Evolutionary conservation across 2,113 vertebrate genomes (phyloP).

Genomic region (Antigone vipio): DNA sequence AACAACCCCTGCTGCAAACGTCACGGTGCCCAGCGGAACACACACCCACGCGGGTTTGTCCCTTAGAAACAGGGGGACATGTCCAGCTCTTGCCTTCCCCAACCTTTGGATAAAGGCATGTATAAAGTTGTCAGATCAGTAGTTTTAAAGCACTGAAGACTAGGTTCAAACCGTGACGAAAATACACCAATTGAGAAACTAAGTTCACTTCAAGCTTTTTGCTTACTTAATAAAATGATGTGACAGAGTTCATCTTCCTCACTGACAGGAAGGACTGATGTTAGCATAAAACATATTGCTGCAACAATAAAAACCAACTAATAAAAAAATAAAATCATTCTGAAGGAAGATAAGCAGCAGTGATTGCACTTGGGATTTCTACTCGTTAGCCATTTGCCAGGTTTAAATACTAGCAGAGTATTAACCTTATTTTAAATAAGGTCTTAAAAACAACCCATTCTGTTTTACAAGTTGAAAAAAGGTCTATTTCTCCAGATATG

Average conservation of each 20-base stretch:
- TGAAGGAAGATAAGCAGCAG: not conserved
- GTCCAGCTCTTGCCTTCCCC: fast-evolving
- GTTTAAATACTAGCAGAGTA: not conserved
- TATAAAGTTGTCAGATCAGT: fast-evolving
- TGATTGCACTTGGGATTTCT: not conserved
- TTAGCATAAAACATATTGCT: not conserved
- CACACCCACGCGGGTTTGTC: too few species aligned
- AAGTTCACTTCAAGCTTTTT: not conserved
- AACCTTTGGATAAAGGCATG: fast-evolving
- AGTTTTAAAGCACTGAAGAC: not conserved
- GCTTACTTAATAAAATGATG: not conserved
- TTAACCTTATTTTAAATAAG: not conserved
- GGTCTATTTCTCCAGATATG: not conserved
- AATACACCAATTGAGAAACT: not conserved
- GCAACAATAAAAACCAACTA: not conserved
- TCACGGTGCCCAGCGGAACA: fast-evolving
- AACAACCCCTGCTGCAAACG: fast-evolving
- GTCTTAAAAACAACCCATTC: not conserved
- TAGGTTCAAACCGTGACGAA: fast-evolving
- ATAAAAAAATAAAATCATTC: not conserved
- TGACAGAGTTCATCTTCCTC: not conserved
- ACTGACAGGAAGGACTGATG: not conserved
- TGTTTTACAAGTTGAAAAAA: not conserved
- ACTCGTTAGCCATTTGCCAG: not conserved
- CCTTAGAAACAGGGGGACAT: fast-evolving